Evolutionary conservation across 2,888 invertebrate genomes (phyloP), one percentile per base, ranked within the genome.

Genomic region (Zootermopsis nevadensis): DNA sequence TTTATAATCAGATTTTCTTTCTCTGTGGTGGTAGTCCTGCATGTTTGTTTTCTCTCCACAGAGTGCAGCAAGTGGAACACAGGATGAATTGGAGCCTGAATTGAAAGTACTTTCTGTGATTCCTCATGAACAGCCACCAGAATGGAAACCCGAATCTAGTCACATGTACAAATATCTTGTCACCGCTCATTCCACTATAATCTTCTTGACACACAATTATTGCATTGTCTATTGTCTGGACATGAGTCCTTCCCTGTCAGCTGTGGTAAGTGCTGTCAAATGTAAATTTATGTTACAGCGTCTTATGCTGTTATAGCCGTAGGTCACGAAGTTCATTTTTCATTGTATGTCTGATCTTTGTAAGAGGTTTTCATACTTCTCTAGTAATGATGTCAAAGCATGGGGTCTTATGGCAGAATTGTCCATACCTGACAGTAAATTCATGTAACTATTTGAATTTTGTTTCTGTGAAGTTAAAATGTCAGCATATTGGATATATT

Each of bases 201-300:
- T 93, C 86, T 95, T 95, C 89, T 89, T 96, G 67, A 93, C 95
- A 31, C 92, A 93, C 86, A 91, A 92, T 84, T 95, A 96, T 88
- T 91, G 94, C 85, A 91, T 95, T 86, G 95, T 94, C 77, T 95
- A 94, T 88, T 93, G 95, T 86, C 90, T 96, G 84, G 96, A 96
- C 89, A 91, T 96, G 88, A 95, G 95, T 88, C 95, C 95, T 19
- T 95, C 95, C 2, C 91, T 94, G 83, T 93, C 94, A 77, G 92
- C 94, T 84, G 93, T 95, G 85, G 94, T 94, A 89, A 90, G 92
- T 89, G 85, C 74, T 24, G 48, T 12, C n/a, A n/a, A n/a, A n/a
- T n/a, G n/a, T n/a, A n/a, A n/a, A n/a, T n/a, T n/a, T n/a, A n/a
- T n/a, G n/a, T n/a, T n/a, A n/a, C n/a, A n/a, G n/a, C n/a, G n/a